These are phyloP conservation scores for Ictidomys tridecemlineatus DNA, from an alignment of 2,113 vertebrate species.

Conservation along the genomic window DNA sequence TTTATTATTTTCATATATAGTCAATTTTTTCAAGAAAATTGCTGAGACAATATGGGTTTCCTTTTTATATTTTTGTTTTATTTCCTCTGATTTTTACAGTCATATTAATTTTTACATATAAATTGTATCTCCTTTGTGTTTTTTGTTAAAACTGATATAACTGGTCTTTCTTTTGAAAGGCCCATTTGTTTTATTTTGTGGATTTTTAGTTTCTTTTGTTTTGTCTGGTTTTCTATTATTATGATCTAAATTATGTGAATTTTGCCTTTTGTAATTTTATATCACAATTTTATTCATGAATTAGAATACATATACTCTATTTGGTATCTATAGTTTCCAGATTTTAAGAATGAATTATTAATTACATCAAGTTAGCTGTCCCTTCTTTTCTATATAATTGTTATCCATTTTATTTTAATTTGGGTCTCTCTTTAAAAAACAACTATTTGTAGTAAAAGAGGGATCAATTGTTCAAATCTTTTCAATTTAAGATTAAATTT, in stretches of 20 bases:
- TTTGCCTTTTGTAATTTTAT: constrained; percentile 21
- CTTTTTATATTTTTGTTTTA: constrained; percentile 31
- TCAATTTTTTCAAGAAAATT: constrained; percentile 21
- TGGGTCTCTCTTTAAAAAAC: constrained; percentile 13
- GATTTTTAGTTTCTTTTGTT: neutral
- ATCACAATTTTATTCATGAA: neutral
- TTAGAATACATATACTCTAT: neutral
- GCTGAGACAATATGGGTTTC: neutral
- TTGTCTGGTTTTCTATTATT: neutral
- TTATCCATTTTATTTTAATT: constrained; percentile 56
- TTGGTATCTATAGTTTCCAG: neutral
- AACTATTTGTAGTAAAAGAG: neutral
- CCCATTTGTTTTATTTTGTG: constrained; percentile 49
- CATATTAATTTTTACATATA: constrained; percentile 18
- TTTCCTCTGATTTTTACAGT: constrained; percentile 36
- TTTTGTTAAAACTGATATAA: constrained; percentile 22
- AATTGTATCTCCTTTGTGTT: constrained; percentile 11
- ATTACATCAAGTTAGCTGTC: neutral
- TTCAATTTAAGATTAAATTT: constrained; percentile 11
- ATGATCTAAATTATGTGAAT: neutral
- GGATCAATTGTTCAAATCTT: neutral
- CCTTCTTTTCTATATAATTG: neutral
- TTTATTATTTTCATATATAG: constrained; percentile 38
- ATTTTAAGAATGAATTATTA: constrained; percentile 40
- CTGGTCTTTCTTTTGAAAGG: constrained; percentile 20